phyloP scores from a whole-genome alignment of 2,888 invertebrate species.

The Boloria euphrosyne region DNA sequence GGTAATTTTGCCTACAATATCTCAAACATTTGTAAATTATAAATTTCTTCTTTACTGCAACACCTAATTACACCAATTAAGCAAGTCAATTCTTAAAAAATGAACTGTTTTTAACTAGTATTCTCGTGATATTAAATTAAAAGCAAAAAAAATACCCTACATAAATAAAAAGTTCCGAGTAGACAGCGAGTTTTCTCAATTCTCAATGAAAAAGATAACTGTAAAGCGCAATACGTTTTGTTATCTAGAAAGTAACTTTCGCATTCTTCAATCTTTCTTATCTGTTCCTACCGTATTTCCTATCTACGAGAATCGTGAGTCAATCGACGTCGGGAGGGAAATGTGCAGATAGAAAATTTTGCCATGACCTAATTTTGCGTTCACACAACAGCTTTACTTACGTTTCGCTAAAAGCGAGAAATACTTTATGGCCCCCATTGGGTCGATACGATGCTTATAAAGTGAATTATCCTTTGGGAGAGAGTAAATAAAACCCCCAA shows the following conservation, averaged over 20 bases:
- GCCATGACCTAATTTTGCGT: slow-evolving; percentile 41
- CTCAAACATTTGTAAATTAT: too few relatives aligned
- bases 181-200: not conserved
- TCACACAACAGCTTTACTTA: slow-evolving; percentile 42
- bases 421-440: slow-evolving; percentile 73
- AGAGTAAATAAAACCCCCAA: slow-evolving; percentile 76
- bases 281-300: slow-evolving; percentile 16
- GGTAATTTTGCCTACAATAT: too few relatives aligned
- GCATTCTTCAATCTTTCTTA: slow-evolving; percentile 24
- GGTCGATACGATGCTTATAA: slow-evolving; percentile 77
- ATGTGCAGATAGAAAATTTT: slow-evolving; percentile 36
- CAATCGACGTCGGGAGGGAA: slow-evolving; percentile 24
- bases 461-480: slow-evolving; percentile 78
- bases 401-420: slow-evolving; percentile 56
- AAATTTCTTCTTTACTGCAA: too few relatives aligned
- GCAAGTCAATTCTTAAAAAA: too few relatives aligned
- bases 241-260: slow-evolving; percentile 17
- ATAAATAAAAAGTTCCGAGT: not conserved
- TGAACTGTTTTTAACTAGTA: too few relatives aligned
- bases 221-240: slow-evolving; percentile 19
- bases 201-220: slow-evolving; percentile 16
- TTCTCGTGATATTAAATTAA: too few relatives aligned
- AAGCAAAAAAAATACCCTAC: too few relatives aligned
- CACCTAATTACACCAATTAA: not conserved
- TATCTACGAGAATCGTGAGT: slow-evolving; percentile 19